phyloP scores from a whole-genome alignment of 2,113 vertebrate species.

The Genyomyrus donnyi region DNA sequence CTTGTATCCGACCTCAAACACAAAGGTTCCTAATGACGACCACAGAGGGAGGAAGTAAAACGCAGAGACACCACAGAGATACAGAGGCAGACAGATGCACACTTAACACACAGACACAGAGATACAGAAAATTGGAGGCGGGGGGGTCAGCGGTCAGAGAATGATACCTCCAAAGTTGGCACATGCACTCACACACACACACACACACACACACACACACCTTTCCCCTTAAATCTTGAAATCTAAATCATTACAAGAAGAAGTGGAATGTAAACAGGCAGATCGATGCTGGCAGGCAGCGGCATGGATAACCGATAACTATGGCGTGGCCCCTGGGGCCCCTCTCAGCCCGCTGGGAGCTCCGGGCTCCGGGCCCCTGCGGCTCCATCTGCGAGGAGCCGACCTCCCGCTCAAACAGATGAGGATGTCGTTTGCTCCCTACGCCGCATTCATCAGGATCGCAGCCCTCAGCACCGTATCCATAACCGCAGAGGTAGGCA shows the following conservation, averaged over 20 bases:
- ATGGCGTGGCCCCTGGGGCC: neutral
- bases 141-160: too few species aligned
- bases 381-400: neutral
- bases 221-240: constrained; percentile 20
- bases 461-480: neutral
- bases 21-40: neutral
- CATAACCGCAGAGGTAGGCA: neutral
- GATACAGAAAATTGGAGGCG: neutral
- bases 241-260: constrained; percentile 28
- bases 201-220: constrained; percentile 16
- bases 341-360: neutral
- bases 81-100: constrained; percentile 24
- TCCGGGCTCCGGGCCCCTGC: neutral
- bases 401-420: neutral
- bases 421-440: neutral
- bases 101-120: constrained; percentile 13
- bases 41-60: constrained; percentile 13
- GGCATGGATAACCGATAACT: constrained; percentile 29
- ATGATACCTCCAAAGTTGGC: too few species aligned
- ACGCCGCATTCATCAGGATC: neutral
- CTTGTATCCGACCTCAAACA: neutral
- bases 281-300: constrained; percentile 31
- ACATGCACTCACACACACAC: too few species aligned
- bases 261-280: constrained; percentile 20
- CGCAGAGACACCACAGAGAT: constrained; percentile 6